These are phyloP conservation scores for Antheraea pernyi DNA, from an alignment of 1,140 invertebrate species.

Conservation along the genomic window DNA sequence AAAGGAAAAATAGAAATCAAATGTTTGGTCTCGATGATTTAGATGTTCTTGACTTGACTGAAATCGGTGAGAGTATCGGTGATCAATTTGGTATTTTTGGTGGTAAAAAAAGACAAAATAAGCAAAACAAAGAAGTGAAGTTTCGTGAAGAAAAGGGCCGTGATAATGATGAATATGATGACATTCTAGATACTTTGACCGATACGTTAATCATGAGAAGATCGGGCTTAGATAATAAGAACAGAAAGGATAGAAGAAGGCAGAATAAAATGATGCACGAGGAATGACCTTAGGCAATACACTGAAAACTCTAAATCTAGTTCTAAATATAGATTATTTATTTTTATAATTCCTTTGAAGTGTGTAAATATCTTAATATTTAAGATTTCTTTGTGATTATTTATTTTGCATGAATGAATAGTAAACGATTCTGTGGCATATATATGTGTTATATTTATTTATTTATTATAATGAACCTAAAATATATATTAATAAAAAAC, in stretches of 20 bases:
- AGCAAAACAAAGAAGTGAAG: constrained; percentile 39
- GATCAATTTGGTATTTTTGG: constrained; percentile 69
- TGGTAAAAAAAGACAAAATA: constrained; percentile 57
- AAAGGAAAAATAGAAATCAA: constrained; percentile 53
- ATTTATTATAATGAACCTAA: neutral
- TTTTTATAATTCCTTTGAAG: constrained; percentile 40
- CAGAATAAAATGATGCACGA: constrained; percentile 78
- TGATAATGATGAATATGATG: constrained; percentile 52
- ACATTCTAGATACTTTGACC: constrained; percentile 49
- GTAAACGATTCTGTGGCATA: constrained; percentile 10
- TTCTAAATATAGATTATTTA: constrained; percentile 60
- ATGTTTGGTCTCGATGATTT: constrained; percentile 61
- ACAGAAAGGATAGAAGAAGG: constrained; percentile 64
- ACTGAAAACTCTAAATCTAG: constrained; percentile 35
- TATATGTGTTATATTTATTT: constrained; percentile 8
- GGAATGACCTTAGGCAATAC: constrained; percentile 55
- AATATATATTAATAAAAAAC: neutral
- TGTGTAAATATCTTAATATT: constrained; percentile 56
- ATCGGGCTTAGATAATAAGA: constrained; percentile 47
- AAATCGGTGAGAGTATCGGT: constrained; percentile 69
- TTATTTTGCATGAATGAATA: constrained; percentile 30
- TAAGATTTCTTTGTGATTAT: constrained; percentile 26
- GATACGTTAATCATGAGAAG: constrained; percentile 48
- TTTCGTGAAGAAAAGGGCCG: constrained; percentile 42
- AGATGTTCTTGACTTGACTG: constrained; percentile 62